phyloP scores from a whole-genome alignment of 2,888 invertebrate species.

The Odontomyia ornata region DNA sequence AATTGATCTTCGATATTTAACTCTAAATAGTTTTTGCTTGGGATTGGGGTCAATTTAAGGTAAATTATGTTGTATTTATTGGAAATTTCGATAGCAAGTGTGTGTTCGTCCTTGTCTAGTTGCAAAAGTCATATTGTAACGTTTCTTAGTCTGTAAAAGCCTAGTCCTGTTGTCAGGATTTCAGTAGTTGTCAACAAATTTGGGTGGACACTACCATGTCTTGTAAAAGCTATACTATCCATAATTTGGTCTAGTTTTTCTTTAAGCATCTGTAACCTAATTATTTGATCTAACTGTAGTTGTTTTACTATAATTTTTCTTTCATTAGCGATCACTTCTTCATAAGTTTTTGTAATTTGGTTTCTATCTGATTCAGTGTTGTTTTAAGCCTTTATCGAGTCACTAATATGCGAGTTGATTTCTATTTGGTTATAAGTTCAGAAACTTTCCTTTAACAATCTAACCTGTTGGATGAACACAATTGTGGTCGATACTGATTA shows the following conservation, averaged over 20 bases:
- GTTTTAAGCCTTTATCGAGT: too few species aligned
- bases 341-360: too few species aligned
- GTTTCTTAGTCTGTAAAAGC: slow-evolving; percentile 45
- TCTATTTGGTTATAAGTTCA: too few species aligned
- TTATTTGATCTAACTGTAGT: too few species aligned
- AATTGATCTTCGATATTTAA: slow-evolving; percentile 34
- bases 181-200: slow-evolving; percentile 48
- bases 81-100: slow-evolving; percentile 47
- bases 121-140: slow-evolving; percentile 35
- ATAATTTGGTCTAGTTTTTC: slow-evolving; percentile 48
- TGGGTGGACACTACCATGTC: slow-evolving; percentile 46
- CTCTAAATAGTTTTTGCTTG: slow-evolving; percentile 43
- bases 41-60: slow-evolving; percentile 45
- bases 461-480: too few species aligned
- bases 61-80: slow-evolving; percentile 25
- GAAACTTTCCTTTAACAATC: too few species aligned
- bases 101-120: slow-evolving; percentile 24
- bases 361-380: slow-evolving; percentile 46
- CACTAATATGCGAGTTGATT: too few species aligned
- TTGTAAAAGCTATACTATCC: slow-evolving; percentile 48
- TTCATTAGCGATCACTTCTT: too few species aligned
- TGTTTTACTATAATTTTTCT: too few species aligned
- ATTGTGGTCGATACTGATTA: too few species aligned
- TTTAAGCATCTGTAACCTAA: slow-evolving; percentile 45
- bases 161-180: slow-evolving; percentile 45